These are phyloP conservation scores for Drosophila pectinifera DNA, from an alignment of 1,140 invertebrate genomes.

Conservation along the genomic window DNA sequence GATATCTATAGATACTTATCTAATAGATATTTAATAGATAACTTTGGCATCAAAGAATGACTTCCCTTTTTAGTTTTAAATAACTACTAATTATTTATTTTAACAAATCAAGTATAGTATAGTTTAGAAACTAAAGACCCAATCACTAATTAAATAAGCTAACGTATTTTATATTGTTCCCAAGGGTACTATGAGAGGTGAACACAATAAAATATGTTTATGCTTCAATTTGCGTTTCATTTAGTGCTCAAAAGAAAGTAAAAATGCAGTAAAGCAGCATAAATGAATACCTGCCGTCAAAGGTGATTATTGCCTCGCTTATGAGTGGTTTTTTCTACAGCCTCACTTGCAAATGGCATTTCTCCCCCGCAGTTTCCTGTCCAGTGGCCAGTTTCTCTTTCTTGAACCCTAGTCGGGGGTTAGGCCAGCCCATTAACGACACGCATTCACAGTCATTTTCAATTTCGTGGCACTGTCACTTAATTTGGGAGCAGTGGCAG, in stretches of 20 bases:
- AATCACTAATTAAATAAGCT: no score
- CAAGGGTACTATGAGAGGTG: no score
- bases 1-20: no score
- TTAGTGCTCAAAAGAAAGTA: background rate
- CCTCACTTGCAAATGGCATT: conserved; percentile 56
- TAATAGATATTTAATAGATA: no score
- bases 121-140: no score
- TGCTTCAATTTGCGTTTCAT: background rate
- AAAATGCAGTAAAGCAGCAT: background rate
- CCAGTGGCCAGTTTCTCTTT: conserved; percentile 63
- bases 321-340: conserved; percentile 19
- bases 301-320: conserved; percentile 17
- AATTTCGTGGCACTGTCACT: conserved; percentile 76
- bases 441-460: conserved; percentile 73
- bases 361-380: conserved; percentile 22
- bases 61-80: no score
- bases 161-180: no score
- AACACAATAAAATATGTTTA: background rate
- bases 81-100: no score
- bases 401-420: conserved; percentile 57
- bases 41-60: no score
- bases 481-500: conserved; percentile 79
- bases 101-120: no score
- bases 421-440: conserved; percentile 72
- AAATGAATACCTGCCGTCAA: conserved; percentile 11